Base-by-base conservation (phyloP, 2,888 invertebrate genomes). In the Drosophila atroscutellata region DNA sequence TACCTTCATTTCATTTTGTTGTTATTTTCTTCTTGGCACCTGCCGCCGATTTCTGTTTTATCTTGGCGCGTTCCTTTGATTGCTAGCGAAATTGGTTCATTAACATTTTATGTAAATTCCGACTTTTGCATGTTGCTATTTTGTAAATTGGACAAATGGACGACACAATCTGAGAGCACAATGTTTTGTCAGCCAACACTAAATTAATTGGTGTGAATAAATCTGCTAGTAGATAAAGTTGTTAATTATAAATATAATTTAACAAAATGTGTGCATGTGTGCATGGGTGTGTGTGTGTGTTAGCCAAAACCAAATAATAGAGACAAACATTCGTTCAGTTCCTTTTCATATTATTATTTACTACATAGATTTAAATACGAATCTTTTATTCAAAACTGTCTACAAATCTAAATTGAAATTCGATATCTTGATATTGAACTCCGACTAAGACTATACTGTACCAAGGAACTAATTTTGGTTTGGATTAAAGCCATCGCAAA, bases 51-150 rank as follows among this genome's bases (percentile, higher is more conserved):
- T 45, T 52, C 32, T 64, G 81, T 77, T 86, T 80, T 39, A 77
- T 83, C 83, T 89, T 66, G 26, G 77, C 76, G 75, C 71, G 45
- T 64, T 73, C 61, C 45, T 54, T 36, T 73, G 58, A 66, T 75
- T 58, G 42, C 47, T 50, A 49, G 75, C 75, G 65, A 89, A 84
- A 86, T 78, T 73, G 34, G 73, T 75, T 84, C 78, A 84, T 84
- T 84, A 84, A 69, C 70, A 87, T 69, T 78, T 87, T 75, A 83
- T 87, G 85, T 62, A 61, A 84, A 83, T 83, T 65, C 2, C n/a
- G 37, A 11, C 3, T 56, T 26, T 37, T 47, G 30, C 66, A 49
- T 67, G 49, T 42, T 61, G 28, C 24, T 30, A 34, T 47, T 56
- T 61, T 75, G 37, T 45, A 37, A 58, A 66, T 74, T 66, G 37